Evolutionary conservation across 2,888 invertebrate species (phyloP).

Genomic region (Iphiclides podalirius): DNA sequence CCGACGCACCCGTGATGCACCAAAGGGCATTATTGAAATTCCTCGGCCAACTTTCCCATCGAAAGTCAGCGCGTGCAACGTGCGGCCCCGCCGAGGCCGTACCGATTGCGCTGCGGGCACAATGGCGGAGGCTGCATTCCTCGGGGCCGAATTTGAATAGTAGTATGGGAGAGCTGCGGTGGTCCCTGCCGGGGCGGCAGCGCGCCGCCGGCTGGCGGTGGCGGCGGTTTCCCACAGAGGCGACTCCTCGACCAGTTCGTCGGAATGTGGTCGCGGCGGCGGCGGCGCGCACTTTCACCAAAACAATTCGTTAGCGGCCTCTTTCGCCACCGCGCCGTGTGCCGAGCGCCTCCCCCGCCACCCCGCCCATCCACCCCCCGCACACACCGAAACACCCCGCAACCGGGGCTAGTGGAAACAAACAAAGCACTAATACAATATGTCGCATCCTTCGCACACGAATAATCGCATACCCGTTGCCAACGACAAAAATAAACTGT

Average conservation of each 20-base stretch:
- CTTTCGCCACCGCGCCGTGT: slow-evolving; percentile 75
- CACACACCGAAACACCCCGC: slow-evolving; percentile 34
- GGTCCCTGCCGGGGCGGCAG: slow-evolving; percentile 42
- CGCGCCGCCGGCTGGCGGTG: slow-evolving; percentile 60
- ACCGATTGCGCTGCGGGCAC: not conserved
- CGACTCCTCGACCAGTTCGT: slow-evolving; percentile 76
- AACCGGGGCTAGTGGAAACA: slow-evolving; percentile 71
- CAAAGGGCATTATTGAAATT: no score
- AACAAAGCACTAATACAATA: slow-evolving; percentile 63
- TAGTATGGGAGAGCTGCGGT: slow-evolving; percentile 33
- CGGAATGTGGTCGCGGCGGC: slow-evolving; percentile 78
- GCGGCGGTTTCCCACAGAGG: slow-evolving; percentile 79
- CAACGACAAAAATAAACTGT: not conserved
- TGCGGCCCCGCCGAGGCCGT: not conserved
- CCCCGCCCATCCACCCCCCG: slow-evolving; percentile 54
- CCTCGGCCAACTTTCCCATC: no score
- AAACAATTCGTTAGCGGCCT: slow-evolving; percentile 80
- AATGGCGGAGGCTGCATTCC: slow-evolving; percentile 14
- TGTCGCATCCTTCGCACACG: not conserved
- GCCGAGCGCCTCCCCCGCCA: slow-evolving; percentile 46
- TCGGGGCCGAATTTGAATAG: slow-evolving; percentile 12
- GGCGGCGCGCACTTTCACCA: slow-evolving; percentile 78
- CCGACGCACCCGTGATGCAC: no score
- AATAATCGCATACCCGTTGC: not conserved
- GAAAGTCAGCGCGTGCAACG: no score